Base-by-base conservation (phyloP, 2,113 vertebrate genomes). In the Upupa epops region DNA sequence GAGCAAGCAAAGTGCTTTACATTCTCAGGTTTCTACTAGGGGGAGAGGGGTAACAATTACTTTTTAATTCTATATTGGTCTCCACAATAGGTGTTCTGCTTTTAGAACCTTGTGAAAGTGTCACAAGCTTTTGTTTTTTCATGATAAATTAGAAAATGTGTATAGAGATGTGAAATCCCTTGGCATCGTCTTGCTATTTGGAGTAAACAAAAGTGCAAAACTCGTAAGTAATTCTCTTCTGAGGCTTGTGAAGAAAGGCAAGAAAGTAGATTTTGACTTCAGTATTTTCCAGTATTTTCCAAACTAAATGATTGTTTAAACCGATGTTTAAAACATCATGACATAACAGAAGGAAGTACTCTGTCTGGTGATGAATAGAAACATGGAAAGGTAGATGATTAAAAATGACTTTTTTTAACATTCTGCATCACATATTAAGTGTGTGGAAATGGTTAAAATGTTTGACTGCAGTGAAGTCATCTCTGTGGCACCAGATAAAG, bases 181-280 rank as follows among this genome's bases (percentile, higher is more conserved):
- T 31, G 40, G 40, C 51, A 81, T 46, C 7, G 4, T 80, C 34
- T 56, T 85, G 15, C 6, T 75, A 31, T 49, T 59, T 79, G 22
- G 28, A 91, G 91, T 82, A 93, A 84, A 90, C 37, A 88, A 84
- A 83, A 88, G 40, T n/a, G 28, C 22, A 89, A 90, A 96, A 86
- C 42, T 93, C 96, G 55, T 54, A 93, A 85, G 92, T 80, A 83
- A 13, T 63, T 84, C 87, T 95, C 95, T 96, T 96, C n/a, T 95
- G 89, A 96, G 75, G 60, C 52, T 96, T 95, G 73, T 93, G 87
- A 96, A 88, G 90, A 95, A 96, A 97, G 76, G 86, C 59, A 87
- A 59, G 89, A 77, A 55, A 79, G 14, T 42, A 42, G 17, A 96
- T 70, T 74, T 93, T 97, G 73, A 71, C 58, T 95, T 96, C 91